phyloP scores from a whole-genome alignment of 2,888 invertebrate genomes.

The Parelbella ahira region DNA sequence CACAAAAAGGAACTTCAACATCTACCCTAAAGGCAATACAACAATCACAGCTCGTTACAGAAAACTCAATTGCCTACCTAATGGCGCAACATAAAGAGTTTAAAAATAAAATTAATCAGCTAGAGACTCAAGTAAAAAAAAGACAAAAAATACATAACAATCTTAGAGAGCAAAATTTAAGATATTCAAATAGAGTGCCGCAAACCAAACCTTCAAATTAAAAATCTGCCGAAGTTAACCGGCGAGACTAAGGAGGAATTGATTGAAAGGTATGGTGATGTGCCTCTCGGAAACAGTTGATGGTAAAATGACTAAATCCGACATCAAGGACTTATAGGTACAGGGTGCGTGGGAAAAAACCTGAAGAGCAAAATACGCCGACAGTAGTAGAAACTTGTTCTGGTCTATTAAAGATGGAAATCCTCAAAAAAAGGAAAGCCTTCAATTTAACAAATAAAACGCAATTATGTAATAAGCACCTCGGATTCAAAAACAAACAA shows the following conservation, averaged over 20 bases:
- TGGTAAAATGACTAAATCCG: not conserved
- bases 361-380: not conserved
- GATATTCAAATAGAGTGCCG: not conserved
- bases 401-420: not conserved
- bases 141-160: conserved; percentile 23
- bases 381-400: not conserved
- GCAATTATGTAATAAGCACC: not conserved
- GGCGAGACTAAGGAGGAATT: not conserved
- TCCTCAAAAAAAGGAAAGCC: not conserved
- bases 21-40: no score
- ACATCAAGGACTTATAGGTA: not conserved
- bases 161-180: conserved; percentile 23
- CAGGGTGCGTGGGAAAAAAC: not conserved
- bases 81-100: conserved; percentile 7
- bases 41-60: conserved; percentile 25
- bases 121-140: conserved; percentile 1
- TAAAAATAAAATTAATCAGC: not conserved
- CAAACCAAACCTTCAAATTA: not conserved
- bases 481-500: conserved; percentile 1
- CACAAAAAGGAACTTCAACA: no score
- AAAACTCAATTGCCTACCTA: conserved; percentile 26
- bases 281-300: not conserved
- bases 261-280: not conserved
- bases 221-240: not conserved
- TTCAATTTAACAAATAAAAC: conserved; percentile 6